phyloP scores from a whole-genome alignment of 2,888 invertebrate genomes.

The Thyatira batis region DNA sequence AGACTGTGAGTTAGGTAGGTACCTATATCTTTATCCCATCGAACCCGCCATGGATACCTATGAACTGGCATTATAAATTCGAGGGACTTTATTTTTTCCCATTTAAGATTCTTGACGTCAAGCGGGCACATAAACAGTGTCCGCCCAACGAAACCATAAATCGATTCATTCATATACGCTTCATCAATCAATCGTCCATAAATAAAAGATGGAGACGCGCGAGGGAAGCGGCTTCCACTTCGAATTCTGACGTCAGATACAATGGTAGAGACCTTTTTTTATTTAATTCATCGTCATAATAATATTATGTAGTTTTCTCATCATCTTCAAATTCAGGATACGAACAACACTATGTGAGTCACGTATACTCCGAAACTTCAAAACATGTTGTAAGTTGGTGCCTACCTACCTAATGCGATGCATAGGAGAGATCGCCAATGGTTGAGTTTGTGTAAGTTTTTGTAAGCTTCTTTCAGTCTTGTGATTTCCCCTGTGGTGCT shows the following conservation, averaged over 20 bases:
- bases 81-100: conserved; percentile 46
- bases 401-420: too few relatives aligned
- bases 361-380: not conserved
- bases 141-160: conserved; percentile 65
- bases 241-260: conserved; percentile 64
- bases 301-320: not conserved
- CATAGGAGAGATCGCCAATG: not conserved
- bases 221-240: conserved; percentile 58
- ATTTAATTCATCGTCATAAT: conserved; percentile 24
- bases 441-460: not conserved
- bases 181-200: conserved; percentile 74
- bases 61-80: conserved; percentile 33
- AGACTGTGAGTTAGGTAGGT: not conserved
- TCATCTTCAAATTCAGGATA: not conserved
- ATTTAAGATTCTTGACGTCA: conserved; percentile 73
- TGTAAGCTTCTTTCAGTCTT: not conserved
- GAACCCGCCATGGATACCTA: not conserved
- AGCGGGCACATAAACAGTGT: conserved; percentile 61
- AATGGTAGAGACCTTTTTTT: conserved; percentile 36
- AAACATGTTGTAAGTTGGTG: not conserved
- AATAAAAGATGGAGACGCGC: conserved; percentile 70
- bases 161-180: conserved; percentile 76
- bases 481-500: not conserved
- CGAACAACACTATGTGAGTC: not conserved
- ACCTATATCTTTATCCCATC: not conserved